These are phyloP conservation scores for Ivindomyrus marchei DNA, from an alignment of 2,113 vertebrate genomes.

Conservation along the genomic window DNA sequence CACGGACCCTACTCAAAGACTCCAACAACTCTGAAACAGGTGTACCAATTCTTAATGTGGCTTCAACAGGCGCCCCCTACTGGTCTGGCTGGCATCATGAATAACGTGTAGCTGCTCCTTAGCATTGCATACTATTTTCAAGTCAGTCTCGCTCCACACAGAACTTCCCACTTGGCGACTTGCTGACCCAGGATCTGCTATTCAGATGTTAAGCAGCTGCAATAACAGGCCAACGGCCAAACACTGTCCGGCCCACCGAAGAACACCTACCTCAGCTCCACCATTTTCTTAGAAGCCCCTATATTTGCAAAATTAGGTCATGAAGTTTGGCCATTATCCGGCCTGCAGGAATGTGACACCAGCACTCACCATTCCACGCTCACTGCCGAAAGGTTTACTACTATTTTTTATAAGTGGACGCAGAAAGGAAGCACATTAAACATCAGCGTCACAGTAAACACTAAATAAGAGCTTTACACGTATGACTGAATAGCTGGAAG, in stretches of 20 bases:
- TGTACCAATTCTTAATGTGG: neutral
- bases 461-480: neutral
- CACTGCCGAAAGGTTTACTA: neutral
- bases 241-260: neutral
- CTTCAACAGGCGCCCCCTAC: neutral
- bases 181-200: neutral
- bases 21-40: neutral
- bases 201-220: neutral
- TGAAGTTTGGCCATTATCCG: neutral
- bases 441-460: neutral
- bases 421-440: neutral
- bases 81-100: neutral
- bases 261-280: constrained; percentile 3
- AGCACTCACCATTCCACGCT: neutral
- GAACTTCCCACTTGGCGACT: neutral
- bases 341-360: neutral
- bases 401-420: neutral
- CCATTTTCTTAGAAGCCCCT: neutral
- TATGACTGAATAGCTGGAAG: neutral
- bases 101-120: neutral
- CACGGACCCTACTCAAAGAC: neutral
- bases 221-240: neutral
- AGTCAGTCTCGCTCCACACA: neutral
- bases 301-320: neutral
- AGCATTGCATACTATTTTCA: neutral